A percentile compares a stretch with the other conserved stretches of the same genome.
Conservation (phyloP, 2,113 vertebrate genomes). For the Hiodon alosoides region DNA sequence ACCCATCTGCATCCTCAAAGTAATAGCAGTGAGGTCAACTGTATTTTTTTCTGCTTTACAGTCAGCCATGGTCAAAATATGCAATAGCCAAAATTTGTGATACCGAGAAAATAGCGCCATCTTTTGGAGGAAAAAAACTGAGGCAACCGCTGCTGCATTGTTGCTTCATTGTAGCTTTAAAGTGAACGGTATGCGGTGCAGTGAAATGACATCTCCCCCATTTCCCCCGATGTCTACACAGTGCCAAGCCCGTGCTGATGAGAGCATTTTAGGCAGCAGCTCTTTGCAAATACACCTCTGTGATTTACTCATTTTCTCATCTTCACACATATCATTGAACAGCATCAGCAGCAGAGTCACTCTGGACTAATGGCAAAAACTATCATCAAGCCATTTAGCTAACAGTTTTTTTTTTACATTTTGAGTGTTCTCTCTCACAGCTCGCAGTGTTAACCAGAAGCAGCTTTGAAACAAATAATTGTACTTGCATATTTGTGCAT, state of each 20-base stretch:
- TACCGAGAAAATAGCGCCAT: slow-evolving; percentile 53
- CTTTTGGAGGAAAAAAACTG: slow-evolving; percentile 43
- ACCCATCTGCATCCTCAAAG: not conserved
- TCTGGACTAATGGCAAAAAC: slow-evolving; percentile 1
- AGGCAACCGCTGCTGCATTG: not conserved
- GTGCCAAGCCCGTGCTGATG: too few relatives aligned
- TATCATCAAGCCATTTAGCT: not conserved
- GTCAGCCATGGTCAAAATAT: not conserved
- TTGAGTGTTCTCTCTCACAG: not conserved
- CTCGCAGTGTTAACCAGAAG: not conserved
- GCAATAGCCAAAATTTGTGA: not conserved
- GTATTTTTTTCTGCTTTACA: slow-evolving; percentile 3
- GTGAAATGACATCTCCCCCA: not conserved
- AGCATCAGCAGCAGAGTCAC: not conserved
- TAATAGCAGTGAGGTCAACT: slow-evolving; percentile 8
- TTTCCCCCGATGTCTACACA: too few relatives aligned
- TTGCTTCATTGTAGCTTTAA: not conserved
- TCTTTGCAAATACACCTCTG: not conserved
- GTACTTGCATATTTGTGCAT: too few relatives aligned
- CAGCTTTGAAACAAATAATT: too few relatives aligned
- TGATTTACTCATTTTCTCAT: slow-evolving; percentile 6
- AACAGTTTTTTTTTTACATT: not conserved
- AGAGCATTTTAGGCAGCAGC: too few relatives aligned
- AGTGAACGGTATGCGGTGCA: too few relatives aligned
- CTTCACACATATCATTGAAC: not conserved